phyloP scores from a whole-genome alignment of 2,113 vertebrate genomes.

The Cheilinus undulatus region DNA sequence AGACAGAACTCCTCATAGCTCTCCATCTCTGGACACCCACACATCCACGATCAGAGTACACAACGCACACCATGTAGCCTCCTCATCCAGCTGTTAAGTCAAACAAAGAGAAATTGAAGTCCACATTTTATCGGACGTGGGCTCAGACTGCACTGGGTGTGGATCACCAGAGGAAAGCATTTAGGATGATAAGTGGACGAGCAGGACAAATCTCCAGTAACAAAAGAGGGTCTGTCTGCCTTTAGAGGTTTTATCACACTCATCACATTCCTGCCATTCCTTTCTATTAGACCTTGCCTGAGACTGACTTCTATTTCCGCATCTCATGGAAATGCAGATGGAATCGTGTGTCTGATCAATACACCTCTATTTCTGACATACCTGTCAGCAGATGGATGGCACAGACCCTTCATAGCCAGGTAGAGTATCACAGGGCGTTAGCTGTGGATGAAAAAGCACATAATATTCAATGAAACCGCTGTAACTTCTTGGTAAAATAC shows the following conservation, averaged over 20 bases:
- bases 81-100: slow-evolving; percentile 35
- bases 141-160: slow-evolving; percentile 24
- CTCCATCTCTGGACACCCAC: slow-evolving; percentile 83
- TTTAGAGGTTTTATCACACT: slow-evolving; percentile 54
- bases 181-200: slow-evolving; percentile 32
- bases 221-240: slow-evolving; percentile 61
- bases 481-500: background rate
- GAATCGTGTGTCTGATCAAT: slow-evolving; percentile 49
- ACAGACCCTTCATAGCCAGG: slow-evolving; percentile 11
- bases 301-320: slow-evolving; percentile 39
- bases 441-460: background rate
- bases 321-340: slow-evolving; percentile 1
- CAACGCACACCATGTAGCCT: slow-evolving; percentile 64
- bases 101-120: slow-evolving; percentile 15
- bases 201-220: slow-evolving; percentile 42
- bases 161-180: slow-evolving; percentile 10
- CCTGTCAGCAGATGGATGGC: slow-evolving; percentile 36
- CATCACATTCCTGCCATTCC: slow-evolving; percentile 77
- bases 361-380: slow-evolving; percentile 43
- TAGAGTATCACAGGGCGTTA: slow-evolving; percentile 24
- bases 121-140: background rate
- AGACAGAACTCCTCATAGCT: slow-evolving; percentile 91
- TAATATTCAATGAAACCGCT: background rate
- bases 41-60: slow-evolving; percentile 49
- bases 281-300: slow-evolving; percentile 38